Base-by-base conservation (phyloP, 2,113 vertebrate species). In the Rhinogobius similis region DNA sequence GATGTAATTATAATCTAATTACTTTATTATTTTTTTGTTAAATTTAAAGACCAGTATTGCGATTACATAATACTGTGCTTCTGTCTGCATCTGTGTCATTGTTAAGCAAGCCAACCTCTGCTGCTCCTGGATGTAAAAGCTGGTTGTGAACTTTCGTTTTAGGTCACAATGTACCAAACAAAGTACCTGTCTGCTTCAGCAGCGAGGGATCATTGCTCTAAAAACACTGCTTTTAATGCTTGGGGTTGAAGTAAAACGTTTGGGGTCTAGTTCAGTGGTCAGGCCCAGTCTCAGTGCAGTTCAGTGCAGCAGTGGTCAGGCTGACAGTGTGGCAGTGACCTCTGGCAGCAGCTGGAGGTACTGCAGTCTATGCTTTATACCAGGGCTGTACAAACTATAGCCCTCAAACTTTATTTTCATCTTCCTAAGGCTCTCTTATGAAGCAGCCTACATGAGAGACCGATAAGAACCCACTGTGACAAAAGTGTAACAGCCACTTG, bases 251-350 rank as follows among this genome's bases (percentile, higher is more conserved):
- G 65, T 72, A 41, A 68, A 61, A 81, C 24, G 12, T 62, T 66
- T n/a, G 2, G 21, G n/a, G 50, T 43, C 38, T 38, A 50, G 24
- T 55, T 23, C 53, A 52, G 56, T 16, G 20, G 67, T 20, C 29
- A 32, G 12, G 3, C 68, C 46, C 53, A n/a, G n/a, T 20, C 65
- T 58, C 32, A n/a, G n/a, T n/a, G n/a, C n/a, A n/a, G n/a, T 36
- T 41, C 50, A 46, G 12, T 21, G 50, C 55, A n/a, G 53, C 13
- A 18, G 1, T 12, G 13, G 32, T 10, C 64, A 64, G 46, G 62
- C 67, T 43, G 52, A 66, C 18, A 4, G 81, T 67, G 56, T 48
- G 23, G 59, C 67, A 72, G 68, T 50, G 79, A 82, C 85, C 77
- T 67, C 82, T 82, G 50, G 32, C 71, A 84, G 81, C 24, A 43